Evolutionary conservation across 1,140 invertebrate genomes (phyloP).

Genomic region (Heliconius nattereri): DNA sequence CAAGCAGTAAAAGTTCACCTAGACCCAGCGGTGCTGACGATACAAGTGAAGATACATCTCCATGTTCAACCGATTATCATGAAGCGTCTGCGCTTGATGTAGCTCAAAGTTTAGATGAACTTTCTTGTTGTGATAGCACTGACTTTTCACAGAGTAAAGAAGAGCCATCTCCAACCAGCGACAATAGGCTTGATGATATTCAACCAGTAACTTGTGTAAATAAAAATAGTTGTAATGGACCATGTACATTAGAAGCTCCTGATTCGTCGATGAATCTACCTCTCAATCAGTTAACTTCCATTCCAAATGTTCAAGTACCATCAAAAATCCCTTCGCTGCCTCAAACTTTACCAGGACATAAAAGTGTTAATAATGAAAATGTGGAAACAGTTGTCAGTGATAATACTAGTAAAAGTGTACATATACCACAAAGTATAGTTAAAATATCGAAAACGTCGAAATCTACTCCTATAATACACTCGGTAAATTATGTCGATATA

Average conservation of each 20-base stretch:
- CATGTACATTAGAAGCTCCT: constrained; percentile 39
- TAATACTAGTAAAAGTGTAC: constrained; percentile 24
- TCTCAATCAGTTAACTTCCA: constrained; percentile 60
- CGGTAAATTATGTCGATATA: constrained; percentile 33
- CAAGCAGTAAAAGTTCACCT: constrained; percentile 71
- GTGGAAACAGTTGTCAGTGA: constrained; percentile 26
- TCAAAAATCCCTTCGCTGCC: constrained; percentile 49
- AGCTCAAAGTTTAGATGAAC: constrained; percentile 69
- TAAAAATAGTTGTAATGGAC: constrained; percentile 46
- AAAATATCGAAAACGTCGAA: neutral
- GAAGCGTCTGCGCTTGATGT: constrained; percentile 75
- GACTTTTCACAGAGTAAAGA: constrained; percentile 76
- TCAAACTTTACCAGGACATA: constrained; percentile 41
- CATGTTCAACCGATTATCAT: constrained; percentile 75
- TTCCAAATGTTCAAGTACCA: constrained; percentile 56
- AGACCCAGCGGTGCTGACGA: constrained; percentile 56
- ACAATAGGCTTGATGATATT: constrained; percentile 45
- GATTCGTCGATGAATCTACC: constrained; percentile 51
- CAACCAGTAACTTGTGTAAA: constrained; percentile 44
- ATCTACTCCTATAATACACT: neutral
- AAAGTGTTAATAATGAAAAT: constrained; percentile 33
- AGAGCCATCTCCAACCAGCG: constrained; percentile 56
- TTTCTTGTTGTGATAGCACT: constrained; percentile 67
- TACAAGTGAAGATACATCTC: constrained; percentile 73
- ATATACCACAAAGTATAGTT: constrained; percentile 21